Evolutionary conservation across 2,113 vertebrate genomes (phyloP), one percentile per base, ranked within the genome.

Genomic region (Australoheros scitulus): DNA sequence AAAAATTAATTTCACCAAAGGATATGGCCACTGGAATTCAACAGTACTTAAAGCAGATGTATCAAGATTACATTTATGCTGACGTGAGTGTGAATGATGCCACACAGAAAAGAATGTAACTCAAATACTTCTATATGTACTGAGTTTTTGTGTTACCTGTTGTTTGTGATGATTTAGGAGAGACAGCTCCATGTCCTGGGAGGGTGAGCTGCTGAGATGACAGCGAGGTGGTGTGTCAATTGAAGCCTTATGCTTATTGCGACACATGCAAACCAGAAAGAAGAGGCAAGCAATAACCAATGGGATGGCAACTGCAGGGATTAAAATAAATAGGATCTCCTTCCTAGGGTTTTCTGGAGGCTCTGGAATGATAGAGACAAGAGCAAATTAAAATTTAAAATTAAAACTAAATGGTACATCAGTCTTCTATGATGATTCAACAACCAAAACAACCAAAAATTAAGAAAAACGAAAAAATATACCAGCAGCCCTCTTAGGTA

Each of bases 241-340:
- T 0, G 97, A 96, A 1, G 96, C 92, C 85, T 98, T 99, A 79
- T 99, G 98, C 80, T 98, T 99, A 86, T 98, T 99, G 76, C 98
- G 97, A 87, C 98, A 99, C 97, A 98, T 96, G 78, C 97, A 99
- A 43, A 99, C 96, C 91, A 99, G 86, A 91, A 99, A 97, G 93
- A 99, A 99, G 8, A 99, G 97, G 93, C 97, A 99, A 17, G 98
- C 97, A 0, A 98, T 97, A 90, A 99, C 95, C 88, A 99, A 75
- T 1, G 98, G 98, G 7, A 99, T 98, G 52, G 98, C 95, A 24
- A 99, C 97, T 76, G 98, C 98, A 2, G 98, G 98, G 22, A 99
- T 97, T 34, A 99, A 81, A 81, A 99, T 99, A 90, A 99, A 98
- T 47, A 99, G 95, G 59, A 99, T 97, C 84, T 98, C 98, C 96